Conservation (phyloP, 2,888 invertebrate species). For the Hirtodrosophila trivittata region DNA sequence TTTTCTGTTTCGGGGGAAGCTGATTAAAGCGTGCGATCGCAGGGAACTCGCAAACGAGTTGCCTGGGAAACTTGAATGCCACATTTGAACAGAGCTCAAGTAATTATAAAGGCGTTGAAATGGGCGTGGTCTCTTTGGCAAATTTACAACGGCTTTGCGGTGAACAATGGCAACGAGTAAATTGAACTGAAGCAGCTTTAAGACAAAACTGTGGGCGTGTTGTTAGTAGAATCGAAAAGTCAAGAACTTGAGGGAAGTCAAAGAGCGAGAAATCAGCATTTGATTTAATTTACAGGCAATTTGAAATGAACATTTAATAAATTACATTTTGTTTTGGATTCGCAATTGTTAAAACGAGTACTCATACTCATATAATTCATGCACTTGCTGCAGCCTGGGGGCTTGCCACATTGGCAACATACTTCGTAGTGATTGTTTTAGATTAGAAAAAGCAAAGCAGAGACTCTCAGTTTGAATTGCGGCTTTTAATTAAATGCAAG, state of each 20-base stretch:
- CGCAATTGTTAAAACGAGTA: conserved; percentile 13
- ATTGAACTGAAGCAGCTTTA: conserved; percentile 11
- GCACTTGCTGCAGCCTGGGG: conserved; percentile 40
- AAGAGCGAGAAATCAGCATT: conserved; percentile 38
- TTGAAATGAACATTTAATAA: conserved; percentile 36
- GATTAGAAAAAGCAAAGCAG: conserved; percentile 50
- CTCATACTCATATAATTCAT: too few species aligned
- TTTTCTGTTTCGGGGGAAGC: conserved; percentile 25
- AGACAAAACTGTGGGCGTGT: conserved; percentile 32
- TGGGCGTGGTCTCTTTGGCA: conserved; percentile 35
- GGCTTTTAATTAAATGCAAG: conserved; percentile 68
- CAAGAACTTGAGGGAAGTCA: neutral
- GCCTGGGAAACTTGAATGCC: conserved; percentile 39
- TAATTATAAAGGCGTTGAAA: conserved; percentile 48
- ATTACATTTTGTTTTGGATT: conserved; percentile 22
- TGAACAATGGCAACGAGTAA: conserved; percentile 19
- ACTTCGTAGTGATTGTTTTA: conserved; percentile 16
- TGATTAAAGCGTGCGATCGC: conserved; percentile 45
- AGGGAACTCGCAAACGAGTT: conserved; percentile 35
- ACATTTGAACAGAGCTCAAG: conserved; percentile 4
- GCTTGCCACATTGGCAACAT: conserved; percentile 30
- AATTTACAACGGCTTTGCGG: conserved; percentile 28
- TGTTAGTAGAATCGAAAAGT: conserved; percentile 20
- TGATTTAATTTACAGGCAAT: conserved; percentile 58
- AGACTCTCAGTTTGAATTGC: conserved; percentile 48